These are phyloP conservation scores for Diabrotica virgifera DNA, from an alignment of 1,140 invertebrate genomes.

Conservation along the genomic window DNA sequence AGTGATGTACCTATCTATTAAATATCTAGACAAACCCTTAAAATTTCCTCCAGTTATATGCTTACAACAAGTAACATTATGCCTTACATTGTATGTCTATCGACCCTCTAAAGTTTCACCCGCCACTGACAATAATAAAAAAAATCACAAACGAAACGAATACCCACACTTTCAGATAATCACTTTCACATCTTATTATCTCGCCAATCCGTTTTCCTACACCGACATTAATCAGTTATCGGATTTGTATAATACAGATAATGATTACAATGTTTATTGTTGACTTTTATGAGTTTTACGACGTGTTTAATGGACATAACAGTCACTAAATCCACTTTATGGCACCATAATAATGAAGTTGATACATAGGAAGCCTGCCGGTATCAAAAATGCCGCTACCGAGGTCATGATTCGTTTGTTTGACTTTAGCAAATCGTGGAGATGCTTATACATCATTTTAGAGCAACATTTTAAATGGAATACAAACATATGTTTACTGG, in stretches of 20 bases:
- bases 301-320: constrained; percentile 43
- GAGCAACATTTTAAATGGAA: too few species aligned
- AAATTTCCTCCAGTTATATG: too few species aligned
- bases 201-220: background rate
- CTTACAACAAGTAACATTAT: too few species aligned
- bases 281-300: constrained; percentile 39
- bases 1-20: too few species aligned
- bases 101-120: too few species aligned
- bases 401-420: background rate
- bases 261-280: constrained; percentile 40
- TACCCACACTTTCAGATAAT: background rate
- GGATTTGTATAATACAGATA: constrained; percentile 24
- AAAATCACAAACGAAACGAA: background rate
- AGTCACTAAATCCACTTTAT: constrained; percentile 40
- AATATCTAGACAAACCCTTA: too few species aligned
- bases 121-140: too few species aligned
- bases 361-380: constrained; percentile 27
- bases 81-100: too few species aligned
- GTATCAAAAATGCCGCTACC: background rate
- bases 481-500: too few species aligned
- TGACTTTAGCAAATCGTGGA: background rate
- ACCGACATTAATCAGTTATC: constrained; percentile 27
- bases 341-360: constrained; percentile 34
- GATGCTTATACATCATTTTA: background rate
- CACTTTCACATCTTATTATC: background rate